Base-by-base conservation (phyloP, 2,888 invertebrate species). In the Neria commutata region DNA sequence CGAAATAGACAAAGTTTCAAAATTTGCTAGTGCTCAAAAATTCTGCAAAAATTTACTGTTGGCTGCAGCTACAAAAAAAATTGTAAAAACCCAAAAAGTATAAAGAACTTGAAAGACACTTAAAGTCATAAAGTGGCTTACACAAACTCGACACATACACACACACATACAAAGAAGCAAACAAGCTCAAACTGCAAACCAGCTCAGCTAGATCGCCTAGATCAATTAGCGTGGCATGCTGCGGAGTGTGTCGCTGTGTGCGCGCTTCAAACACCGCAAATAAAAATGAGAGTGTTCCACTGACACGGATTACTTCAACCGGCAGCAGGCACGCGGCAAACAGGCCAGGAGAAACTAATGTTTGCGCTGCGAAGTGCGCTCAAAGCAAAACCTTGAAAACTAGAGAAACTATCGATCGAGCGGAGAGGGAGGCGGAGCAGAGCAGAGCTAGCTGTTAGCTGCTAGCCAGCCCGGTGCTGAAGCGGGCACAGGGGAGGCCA, bases 301-400 rank as follows among this genome's bases (percentile, higher is more conserved):
- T 77, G 75, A 79, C 77, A 77, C 70, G 72, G 73, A 78, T 78
- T 76, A 71, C 69, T 73, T 72, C 66, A 70, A 61, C 69, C 67
- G 61, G 58, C 59, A 55, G 57, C 61, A 37, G 11, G 47, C 17
- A 10, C 17, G 40, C 46, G 52, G 52, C 54, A 55, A 46, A 37
- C 45, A 42, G 45, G 37, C 51, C 4, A 64, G 48, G 57, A 33
- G 33, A 29, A 8, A 8, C 11, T 29, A 8, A 29, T 29, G 11
- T 8, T 29, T 29, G 6, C 11, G 29, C 60, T 53, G 60, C 48
- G 19, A 49, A n/a, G n/a, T n/a, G n/a, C n/a, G n/a, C n/a, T n/a
- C n/a, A n/a, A 21, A 56, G 50, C 24, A 26, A 25, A 42, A 42
- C 42, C 42, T 42, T 42, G 42, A 42, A 49, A 56, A 59, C 17